Conservation (phyloP, 1,140 invertebrate genomes). For the Lethrus apterus region DNA sequence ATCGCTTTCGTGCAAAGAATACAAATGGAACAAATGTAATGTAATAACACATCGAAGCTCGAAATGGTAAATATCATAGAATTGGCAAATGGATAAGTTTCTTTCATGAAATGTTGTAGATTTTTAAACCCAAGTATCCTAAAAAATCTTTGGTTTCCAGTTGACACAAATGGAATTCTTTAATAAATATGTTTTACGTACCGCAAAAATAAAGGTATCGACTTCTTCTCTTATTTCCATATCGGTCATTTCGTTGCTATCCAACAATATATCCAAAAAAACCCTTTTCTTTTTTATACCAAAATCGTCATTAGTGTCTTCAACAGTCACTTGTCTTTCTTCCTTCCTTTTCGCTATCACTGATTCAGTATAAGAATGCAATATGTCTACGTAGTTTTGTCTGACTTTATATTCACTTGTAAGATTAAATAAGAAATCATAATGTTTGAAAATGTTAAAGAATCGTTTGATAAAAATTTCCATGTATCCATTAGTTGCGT, state of each 20-base stretch:
- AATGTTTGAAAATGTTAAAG: constrained; percentile 6
- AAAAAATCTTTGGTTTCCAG: no score
- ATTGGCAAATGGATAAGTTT: no score
- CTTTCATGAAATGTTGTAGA: no score
- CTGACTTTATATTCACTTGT: neutral
- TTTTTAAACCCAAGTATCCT: no score
- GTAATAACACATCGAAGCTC: no score
- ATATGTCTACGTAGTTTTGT: neutral
- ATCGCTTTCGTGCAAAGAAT: no score
- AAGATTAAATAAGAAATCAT: constrained; percentile 3
- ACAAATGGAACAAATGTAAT: no score
- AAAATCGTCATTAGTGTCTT: constrained; percentile 5
- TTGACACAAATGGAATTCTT: no score
- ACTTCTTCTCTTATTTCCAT: constrained; percentile 3
- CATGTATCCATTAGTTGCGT: constrained; percentile 1
- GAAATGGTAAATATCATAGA: no score
- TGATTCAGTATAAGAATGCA: neutral
- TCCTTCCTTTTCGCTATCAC: constrained; percentile 3
- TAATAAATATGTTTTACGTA: no score
- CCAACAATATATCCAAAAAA: constrained; percentile 11
- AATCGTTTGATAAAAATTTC: constrained; percentile 3
- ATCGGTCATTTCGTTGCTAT: neutral
- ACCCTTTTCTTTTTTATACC: neutral
- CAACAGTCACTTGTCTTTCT: no score
- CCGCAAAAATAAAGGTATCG: constrained; percentile 8